Conservation (phyloP, 2,888 invertebrate genomes). For the Eupeodes latifasciatus region DNA sequence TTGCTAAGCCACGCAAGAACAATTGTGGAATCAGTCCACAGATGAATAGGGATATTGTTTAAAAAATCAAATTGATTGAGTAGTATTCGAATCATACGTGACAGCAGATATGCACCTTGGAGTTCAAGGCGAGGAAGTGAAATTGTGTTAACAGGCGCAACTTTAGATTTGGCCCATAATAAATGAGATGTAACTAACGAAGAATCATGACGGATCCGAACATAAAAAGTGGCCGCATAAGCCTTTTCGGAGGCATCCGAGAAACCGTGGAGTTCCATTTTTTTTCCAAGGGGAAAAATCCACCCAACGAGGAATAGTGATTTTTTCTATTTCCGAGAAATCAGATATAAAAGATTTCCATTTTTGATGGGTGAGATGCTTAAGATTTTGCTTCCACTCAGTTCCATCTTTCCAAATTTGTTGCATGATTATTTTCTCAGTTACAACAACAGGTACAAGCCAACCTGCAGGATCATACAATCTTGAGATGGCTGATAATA, state of each 20-base stretch:
- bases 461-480: too few species aligned
- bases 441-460: background rate
- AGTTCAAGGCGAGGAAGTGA: slow-evolving; percentile 45
- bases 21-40: slow-evolving; percentile 33
- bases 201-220: too few species aligned
- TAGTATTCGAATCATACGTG: slow-evolving; percentile 14
- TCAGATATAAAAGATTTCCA: background rate
- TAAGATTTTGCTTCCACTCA: background rate
- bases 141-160: slow-evolving; percentile 42
- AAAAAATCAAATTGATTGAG: background rate
- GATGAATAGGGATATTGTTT: background rate
- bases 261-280: background rate
- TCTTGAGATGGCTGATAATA: too few species aligned
- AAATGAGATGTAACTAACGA: too few species aligned
- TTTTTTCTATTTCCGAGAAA: background rate
- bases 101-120: slow-evolving; percentile 40
- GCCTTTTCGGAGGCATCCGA: background rate
- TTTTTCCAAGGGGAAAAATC: background rate
- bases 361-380: background rate
- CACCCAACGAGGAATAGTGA: background rate
- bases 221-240: too few species aligned
- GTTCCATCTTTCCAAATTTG: background rate
- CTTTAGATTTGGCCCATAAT: too few species aligned
- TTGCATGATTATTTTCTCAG: slow-evolving; percentile 1
- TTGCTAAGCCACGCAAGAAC: slow-evolving; percentile 31